Base-by-base conservation (phyloP, 2,797 vertebrate species). In the Liparis tanakae region DNA sequence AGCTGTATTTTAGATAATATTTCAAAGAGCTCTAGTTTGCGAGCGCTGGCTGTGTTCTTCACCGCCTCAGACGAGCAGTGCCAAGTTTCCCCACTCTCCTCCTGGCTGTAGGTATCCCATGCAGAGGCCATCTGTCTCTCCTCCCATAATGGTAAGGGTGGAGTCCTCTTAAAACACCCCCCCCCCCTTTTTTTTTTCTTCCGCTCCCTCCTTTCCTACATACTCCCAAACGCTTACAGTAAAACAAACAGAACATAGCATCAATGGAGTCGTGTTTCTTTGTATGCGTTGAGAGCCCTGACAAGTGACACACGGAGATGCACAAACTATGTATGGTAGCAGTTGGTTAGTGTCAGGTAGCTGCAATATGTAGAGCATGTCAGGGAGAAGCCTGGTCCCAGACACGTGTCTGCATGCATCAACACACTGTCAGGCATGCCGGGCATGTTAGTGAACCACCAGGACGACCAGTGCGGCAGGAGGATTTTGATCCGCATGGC, bases 61-160 rank as follows among this genome's bases (percentile, higher is more conserved):
- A 80, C 74, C 69, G 76, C 87, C 74, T 54, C 73, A 70, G 79
- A 72, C 76, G 54, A 36, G 39, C 83, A 44, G 72, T 83, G 91
- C 92, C 93, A 91, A 92, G 84, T 90, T 87, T 87, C 82, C 89
- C 81, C 78, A 72, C 84, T 87, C 86, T 87, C 79, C 81, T 89
- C 85, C 87, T 85, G 87, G 87, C 86, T 91, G 84, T 89, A 92
- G 91, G 91, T 91, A 87, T 92, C 90, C 91, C 89, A 91, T 87
- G 89, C 91, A 88, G 93, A 91, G 85, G 88, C 93, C 93, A 93
- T 93, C 93, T 94, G 94, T 94, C 89, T 87, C 89, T 74, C 71
- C 88, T 85, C 85, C 80, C 81, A 77, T 81, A 88, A 91, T 87
- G 86, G 79, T 75, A 80, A 90, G 89, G 89, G 89, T 92, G 91